Base-by-base conservation (phyloP, 2,888 invertebrate genomes). In the Troides aeacus region DNA sequence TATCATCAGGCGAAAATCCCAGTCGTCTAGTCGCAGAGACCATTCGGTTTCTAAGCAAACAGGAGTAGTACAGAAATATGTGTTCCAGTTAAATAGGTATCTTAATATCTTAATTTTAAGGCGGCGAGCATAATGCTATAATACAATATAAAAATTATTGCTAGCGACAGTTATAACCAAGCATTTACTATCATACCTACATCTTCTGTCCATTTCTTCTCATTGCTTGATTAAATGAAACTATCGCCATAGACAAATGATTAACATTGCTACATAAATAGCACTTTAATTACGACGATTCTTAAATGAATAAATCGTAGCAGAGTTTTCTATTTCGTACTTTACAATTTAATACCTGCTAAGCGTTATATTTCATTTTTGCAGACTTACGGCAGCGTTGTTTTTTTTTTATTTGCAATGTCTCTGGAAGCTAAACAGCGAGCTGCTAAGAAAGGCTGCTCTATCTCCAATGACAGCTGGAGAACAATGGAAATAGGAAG, bases 401-500 rank as follows among this genome's bases (percentile, higher is more conserved):
- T 30, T 30, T 30, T 30, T 5, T 50, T 50, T 68, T 68, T 59
- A 64, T 68, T 59, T 68, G 59, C 59, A 59, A 60, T 68, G 50
- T 68, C 23, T 50, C 53, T 23, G 59, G 64, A 68, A 59, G 63
- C 59, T 53, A 39, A 60, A 50, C 50, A 64, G 63, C 63, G 62
- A 59, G 59, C 62, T 30, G 57, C 59, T 68, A 68, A 68, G 59
- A 36, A 68, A 64, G 59, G 59, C 63, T 68, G 59, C 60, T 68
- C 63, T 64, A 68, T 36, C 68, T 64, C 59, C 60, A 68, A 68
- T 63, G 58, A 62, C 67, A 42, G 57, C 62, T 24, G n/a, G 30
- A 63, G 63, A 68, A 68, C 68, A 68, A 68, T 62, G 68, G 50
- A 60, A 66, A 36, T 46, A 23, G 12, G 50, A 66, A 66, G 66